Percentiles rank a stretch among this genome's conserved stretches.
Conservation (phyloP, 1,140 invertebrate species). For the Neodiprion lecontei region DNA sequence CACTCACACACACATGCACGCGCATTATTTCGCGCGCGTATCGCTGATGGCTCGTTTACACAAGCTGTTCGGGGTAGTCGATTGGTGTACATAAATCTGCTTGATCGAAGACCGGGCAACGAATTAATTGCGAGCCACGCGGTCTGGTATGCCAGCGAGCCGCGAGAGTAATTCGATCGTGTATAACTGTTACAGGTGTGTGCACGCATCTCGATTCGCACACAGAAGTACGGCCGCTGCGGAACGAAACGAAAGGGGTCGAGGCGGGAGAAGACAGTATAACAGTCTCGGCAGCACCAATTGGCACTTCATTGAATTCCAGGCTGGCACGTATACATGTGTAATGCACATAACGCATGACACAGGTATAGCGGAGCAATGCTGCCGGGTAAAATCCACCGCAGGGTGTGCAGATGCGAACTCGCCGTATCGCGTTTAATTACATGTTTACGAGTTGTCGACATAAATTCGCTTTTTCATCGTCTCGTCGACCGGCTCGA, state of each 20-base stretch:
- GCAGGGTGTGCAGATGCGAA: conserved; percentile 26
- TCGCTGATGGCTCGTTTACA: background rate
- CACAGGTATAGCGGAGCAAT: too few relatives aligned
- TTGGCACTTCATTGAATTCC: too few relatives aligned
- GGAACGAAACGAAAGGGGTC: too few relatives aligned
- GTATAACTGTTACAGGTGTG: too few relatives aligned
- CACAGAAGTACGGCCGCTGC: too few relatives aligned
- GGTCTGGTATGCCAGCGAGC: background rate
- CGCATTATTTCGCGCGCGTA: background rate
- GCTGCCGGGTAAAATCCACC: conserved; percentile 24
- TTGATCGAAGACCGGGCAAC: background rate
- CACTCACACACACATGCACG: background rate
- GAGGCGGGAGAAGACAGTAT: too few relatives aligned
- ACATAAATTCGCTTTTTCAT: conserved; percentile 42
- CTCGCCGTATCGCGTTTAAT: conserved; percentile 42
- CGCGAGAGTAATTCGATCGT: too few relatives aligned
- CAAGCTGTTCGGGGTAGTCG: background rate
- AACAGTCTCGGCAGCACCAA: too few relatives aligned
- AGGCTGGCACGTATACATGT: too few relatives aligned
- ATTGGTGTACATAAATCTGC: background rate
- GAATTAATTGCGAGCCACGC: background rate
- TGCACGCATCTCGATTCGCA: too few relatives aligned
- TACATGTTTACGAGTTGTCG: conserved; percentile 47
- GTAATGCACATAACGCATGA: too few relatives aligned
- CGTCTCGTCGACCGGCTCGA: conserved; percentile 18